Conservation (phyloP, 2,888 invertebrate species). For the Melanostoma scalare region DNA sequence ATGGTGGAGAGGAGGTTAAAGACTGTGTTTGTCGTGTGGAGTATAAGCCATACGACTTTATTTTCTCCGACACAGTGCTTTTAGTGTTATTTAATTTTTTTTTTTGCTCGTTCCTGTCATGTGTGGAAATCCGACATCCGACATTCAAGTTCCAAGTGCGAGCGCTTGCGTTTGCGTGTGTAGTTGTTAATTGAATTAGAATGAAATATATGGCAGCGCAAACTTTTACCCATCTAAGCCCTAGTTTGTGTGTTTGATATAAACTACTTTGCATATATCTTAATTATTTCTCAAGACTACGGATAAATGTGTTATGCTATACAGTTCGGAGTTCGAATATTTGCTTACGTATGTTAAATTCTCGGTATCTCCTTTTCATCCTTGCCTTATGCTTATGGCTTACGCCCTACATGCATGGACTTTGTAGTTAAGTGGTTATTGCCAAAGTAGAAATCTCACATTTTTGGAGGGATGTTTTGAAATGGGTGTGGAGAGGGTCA, state of each 20-base stretch:
- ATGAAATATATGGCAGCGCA: slow-evolving; percentile 73
- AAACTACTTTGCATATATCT: slow-evolving; percentile 79
- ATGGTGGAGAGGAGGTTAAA: slow-evolving; percentile 53
- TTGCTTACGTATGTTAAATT: slow-evolving; percentile 45
- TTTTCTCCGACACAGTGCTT: slow-evolving; percentile 78
- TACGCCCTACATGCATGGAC: slow-evolving; percentile 20
- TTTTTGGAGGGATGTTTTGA: slow-evolving; percentile 33
- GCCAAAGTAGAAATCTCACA: slow-evolving; percentile 57
- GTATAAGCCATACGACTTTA: slow-evolving; percentile 60
- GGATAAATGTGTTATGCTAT: slow-evolving; percentile 68
- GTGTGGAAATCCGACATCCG: slow-evolving; percentile 25
- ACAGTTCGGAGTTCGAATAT: slow-evolving; percentile 23
- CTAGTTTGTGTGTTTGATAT: slow-evolving; percentile 53
- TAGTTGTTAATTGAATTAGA: slow-evolving; percentile 80
- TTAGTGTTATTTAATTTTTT: slow-evolving; percentile 77
- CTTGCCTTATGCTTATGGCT: not conserved
- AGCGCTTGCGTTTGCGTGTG: slow-evolving; percentile 69
- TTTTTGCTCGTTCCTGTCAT: slow-evolving; percentile 46
- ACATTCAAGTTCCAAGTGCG: not conserved
- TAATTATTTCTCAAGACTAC: slow-evolving; percentile 80
- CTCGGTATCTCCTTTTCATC: slow-evolving; percentile 22
- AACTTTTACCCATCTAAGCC: slow-evolving; percentile 60
- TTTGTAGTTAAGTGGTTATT: slow-evolving; percentile 63
- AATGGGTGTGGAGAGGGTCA: slow-evolving; percentile 3
- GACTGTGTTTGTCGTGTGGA: slow-evolving; percentile 23